phyloP scores from a whole-genome alignment of 1,140 invertebrate species.

The Rhopalosiphum padi region DNA sequence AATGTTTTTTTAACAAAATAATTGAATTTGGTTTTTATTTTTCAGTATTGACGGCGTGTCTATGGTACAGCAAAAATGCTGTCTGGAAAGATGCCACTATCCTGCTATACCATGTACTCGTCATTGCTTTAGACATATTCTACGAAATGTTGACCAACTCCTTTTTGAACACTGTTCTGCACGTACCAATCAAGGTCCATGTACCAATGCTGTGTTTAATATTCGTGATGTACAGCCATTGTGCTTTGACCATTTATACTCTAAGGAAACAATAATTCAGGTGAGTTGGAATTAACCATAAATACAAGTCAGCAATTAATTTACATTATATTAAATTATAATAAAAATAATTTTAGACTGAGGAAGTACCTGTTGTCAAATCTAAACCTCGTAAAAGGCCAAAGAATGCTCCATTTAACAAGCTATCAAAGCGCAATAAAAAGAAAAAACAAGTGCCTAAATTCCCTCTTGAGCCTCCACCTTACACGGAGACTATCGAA shows the following conservation, averaged over 20 bases:
- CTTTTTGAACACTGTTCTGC: constrained; percentile 90
- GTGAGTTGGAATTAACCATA: background rate
- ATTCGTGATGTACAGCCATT: constrained; percentile 82
- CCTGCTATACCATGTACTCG: constrained; percentile 79
- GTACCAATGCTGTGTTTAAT: constrained; percentile 86
- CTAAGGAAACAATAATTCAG: background rate
- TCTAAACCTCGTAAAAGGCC: constrained; percentile 77
- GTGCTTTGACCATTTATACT: constrained; percentile 74
- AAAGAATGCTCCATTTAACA: constrained; percentile 73
- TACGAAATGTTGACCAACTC: constrained; percentile 84
- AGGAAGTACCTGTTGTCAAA: constrained; percentile 18
- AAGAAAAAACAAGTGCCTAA: constrained; percentile 67
- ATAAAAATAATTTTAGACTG: constrained; percentile 12
- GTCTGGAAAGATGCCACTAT: constrained; percentile 59
- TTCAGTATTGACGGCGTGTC: constrained; percentile 43
- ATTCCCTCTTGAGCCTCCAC: constrained; percentile 29
- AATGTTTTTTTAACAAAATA: background rate
- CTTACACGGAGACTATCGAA: constrained; percentile 28
- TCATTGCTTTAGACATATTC: constrained; percentile 85
- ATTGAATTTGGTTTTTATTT: background rate
- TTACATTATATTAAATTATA: background rate
- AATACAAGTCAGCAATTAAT: background rate
- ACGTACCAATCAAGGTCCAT: constrained; percentile 86
- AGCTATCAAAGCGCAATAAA: constrained; percentile 72
- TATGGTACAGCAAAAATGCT: constrained; percentile 54